phyloP scores from a whole-genome alignment of 1,140 invertebrate genomes.

The Drosophila oshimai region DNA sequence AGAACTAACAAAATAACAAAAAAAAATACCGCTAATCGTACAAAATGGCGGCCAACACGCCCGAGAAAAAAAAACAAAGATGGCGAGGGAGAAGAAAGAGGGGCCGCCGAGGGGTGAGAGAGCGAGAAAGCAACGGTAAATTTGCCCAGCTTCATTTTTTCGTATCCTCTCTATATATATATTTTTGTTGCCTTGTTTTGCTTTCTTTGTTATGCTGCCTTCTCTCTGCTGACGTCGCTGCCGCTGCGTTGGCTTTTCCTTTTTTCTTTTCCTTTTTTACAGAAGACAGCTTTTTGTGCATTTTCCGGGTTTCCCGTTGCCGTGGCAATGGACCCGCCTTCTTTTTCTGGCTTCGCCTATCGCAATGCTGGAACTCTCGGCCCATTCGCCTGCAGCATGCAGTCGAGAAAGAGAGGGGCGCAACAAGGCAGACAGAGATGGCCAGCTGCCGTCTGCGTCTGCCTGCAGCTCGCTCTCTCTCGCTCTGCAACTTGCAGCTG shows the following conservation, averaged over 20 bases:
- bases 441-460: conserved; percentile 16
- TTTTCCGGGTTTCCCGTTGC: conserved; percentile 54
- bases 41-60: conserved; percentile 68
- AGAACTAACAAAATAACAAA: conserved; percentile 20
- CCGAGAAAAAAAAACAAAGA: background rate
- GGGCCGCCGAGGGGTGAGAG: background rate
- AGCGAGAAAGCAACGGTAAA: conserved; percentile 44
- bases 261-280: conserved; percentile 20
- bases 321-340: conserved; percentile 76
- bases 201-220: conserved; percentile 19
- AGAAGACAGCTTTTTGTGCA: conserved; percentile 45
- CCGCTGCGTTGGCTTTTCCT: conserved; percentile 13
- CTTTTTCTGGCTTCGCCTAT: conserved; percentile 72
- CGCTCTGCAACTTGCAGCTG: conserved; percentile 3
- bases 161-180: conserved; percentile 3
- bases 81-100: background rate
- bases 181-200: conserved; percentile 26
- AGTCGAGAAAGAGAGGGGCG: conserved; percentile 29
- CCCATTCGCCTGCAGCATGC: conserved; percentile 46
- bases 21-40: conserved; percentile 61
- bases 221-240: conserved; percentile 31
- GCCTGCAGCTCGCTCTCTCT: conserved; percentile 3
- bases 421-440: conserved; percentile 8
- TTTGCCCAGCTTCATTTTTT: conserved; percentile 46
- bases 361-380: conserved; percentile 51